These are phyloP conservation scores for Dallia pectoralis DNA, from an alignment of 2,797 vertebrate genomes.

Conservation along the genomic window DNA sequence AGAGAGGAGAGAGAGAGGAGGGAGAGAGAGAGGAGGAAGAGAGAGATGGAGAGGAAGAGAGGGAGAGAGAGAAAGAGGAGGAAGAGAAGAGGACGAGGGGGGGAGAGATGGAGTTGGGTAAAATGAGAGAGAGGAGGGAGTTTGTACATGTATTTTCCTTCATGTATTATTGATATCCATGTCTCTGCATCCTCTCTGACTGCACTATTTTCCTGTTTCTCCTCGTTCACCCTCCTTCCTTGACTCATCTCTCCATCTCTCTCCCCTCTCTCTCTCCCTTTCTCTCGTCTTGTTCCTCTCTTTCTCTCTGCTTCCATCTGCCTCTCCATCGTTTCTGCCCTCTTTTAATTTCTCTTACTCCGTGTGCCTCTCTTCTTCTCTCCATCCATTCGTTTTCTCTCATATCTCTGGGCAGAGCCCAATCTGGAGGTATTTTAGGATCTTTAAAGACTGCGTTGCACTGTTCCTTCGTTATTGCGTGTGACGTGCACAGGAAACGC, in stretches of 20 bases:
- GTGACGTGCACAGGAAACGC: neutral
- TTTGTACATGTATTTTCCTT: constrained; percentile 66
- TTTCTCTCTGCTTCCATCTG: constrained; percentile 31
- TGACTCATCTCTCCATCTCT: neutral
- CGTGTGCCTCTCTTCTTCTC: neutral
- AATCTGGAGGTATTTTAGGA: neutral
- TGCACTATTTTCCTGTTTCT: no score
- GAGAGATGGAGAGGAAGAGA: constrained; percentile 5
- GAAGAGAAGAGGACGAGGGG: constrained; percentile 11
- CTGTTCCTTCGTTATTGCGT: neutral
- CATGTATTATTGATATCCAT: constrained; percentile 66
- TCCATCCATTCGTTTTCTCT: neutral
- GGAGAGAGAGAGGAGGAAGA: neutral
- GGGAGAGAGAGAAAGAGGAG: constrained; percentile 8
- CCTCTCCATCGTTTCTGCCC: neutral
- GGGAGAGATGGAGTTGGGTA: no score
- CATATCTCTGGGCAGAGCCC: constrained; percentile 29
- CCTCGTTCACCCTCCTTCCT: neutral
- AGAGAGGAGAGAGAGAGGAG: no score
- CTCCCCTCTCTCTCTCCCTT: no score
- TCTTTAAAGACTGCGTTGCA: neutral
- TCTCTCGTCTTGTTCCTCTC: neutral
- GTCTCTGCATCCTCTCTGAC: no score
- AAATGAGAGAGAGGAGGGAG: no score
- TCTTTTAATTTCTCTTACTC: neutral